A percentile compares a stretch with the other conserved stretches of the same genome.
These are phyloP conservation scores for Lasioglossum villosulum DNA, from an alignment of 2,888 invertebrate species.

Conservation along the genomic window DNA sequence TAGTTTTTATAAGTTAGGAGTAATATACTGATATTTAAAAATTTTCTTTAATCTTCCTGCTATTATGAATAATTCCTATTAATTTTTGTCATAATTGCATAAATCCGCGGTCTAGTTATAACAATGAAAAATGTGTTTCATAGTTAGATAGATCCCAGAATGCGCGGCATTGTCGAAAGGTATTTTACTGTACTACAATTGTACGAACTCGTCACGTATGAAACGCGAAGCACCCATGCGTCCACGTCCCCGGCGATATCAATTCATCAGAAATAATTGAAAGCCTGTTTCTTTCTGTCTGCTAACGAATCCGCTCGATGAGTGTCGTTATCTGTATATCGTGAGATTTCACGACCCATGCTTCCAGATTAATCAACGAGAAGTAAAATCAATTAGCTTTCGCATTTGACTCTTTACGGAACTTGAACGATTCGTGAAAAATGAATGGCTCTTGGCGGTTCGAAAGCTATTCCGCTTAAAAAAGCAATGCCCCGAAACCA, in stretches of 20 bases:
- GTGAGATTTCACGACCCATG: background rate
- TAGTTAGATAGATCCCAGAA: background rate
- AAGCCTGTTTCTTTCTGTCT: constrained; percentile 22
- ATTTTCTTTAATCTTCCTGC: no score
- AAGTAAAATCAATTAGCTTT: constrained; percentile 4
- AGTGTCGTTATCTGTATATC: background rate
- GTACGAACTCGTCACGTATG: background rate
- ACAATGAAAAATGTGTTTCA: no score
- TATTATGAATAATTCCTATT: no score
- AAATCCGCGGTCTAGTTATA: background rate
- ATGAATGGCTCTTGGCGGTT: background rate
- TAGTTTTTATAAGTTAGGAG: background rate
- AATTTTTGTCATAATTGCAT: no score
- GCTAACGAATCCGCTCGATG: constrained; percentile 13
- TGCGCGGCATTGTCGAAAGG: background rate
- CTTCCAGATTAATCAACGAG: constrained; percentile 20
- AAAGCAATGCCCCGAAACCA: background rate
- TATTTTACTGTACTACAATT: background rate
- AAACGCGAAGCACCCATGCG: constrained; percentile 18
- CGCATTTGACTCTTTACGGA: background rate
- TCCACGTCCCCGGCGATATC: constrained; percentile 15
- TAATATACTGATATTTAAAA: background rate
- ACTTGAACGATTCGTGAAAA: background rate
- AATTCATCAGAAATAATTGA: constrained; percentile 28
- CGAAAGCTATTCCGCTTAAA: background rate